These are phyloP conservation scores for Cyanoramphus novaezelandiae DNA, from an alignment of 2,113 vertebrate genomes.

Conservation along the genomic window DNA sequence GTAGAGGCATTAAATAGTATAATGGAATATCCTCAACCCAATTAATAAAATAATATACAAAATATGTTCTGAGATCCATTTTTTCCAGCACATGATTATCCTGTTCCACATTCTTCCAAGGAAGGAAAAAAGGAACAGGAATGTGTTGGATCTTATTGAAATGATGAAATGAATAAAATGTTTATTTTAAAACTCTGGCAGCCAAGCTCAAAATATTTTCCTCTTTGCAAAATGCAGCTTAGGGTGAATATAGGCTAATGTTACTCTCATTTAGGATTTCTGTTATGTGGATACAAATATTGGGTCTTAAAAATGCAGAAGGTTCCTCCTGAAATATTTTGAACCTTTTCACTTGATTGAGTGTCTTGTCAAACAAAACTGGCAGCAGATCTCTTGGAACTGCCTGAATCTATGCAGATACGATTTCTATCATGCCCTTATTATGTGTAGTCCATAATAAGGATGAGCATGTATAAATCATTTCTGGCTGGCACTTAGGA, in stretches of 20 bases:
- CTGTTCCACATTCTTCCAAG: neutral
- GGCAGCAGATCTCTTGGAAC: constrained; percentile 77
- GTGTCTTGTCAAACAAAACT: constrained; percentile 83
- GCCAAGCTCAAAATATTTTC: constrained; percentile 35
- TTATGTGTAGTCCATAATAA: constrained; percentile 82
- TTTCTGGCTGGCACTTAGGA: constrained; percentile 76
- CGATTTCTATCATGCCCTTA: constrained; percentile 82
- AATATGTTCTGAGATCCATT: neutral
- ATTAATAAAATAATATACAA: constrained; percentile 9
- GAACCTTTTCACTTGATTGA: constrained; percentile 79
- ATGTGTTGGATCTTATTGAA: neutral
- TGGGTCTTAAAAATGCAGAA: constrained; percentile 66
- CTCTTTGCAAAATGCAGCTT: constrained; percentile 37
- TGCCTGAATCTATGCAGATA: constrained; percentile 84
- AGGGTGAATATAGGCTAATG: constrained; percentile 47
- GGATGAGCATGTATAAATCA: constrained; percentile 80
- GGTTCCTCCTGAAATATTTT: constrained; percentile 76
- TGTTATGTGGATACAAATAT: constrained; percentile 67
- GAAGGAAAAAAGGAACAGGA: neutral
- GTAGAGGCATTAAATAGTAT: neutral
- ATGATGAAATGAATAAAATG: constrained; percentile 25
- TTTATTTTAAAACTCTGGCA: neutral
- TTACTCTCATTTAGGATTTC: constrained; percentile 69
- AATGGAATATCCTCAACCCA: neutral
- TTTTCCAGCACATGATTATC: neutral